Base-by-base conservation (phyloP, 2,888 invertebrate genomes). In the Metopia argyrocephala region DNA sequence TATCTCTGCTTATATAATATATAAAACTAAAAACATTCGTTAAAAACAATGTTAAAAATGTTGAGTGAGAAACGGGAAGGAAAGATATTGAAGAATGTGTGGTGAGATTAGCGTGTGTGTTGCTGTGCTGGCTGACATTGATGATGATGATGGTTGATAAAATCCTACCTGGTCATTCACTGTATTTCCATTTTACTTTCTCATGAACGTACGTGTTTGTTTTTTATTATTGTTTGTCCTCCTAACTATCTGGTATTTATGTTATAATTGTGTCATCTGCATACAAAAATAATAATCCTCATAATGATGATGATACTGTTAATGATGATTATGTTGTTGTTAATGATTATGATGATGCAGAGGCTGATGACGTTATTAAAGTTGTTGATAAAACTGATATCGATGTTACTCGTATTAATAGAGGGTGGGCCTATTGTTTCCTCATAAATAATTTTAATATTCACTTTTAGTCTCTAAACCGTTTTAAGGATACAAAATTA, bases 241-340 rank as follows among this genome's bases (percentile, higher is more conserved):
- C n/a, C n/a, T n/a, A n/a, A 54, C 20, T 54, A 66, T 12, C 28
- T 61, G 54, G 20, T n/a, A 25, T 70, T 27, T 3, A 59, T 21
- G 69, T 56, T 66, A 45, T 56, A 76, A 59, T 78, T 65, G 54
- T 81, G 78, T 78, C 80, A 81, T 73, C 68, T 73, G 68, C 76
- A 71, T 62, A 52, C 38, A 23, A 18, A 62, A n/a, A 50, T 50
- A 48, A 28, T 52, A 54, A 46, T 54, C 21, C 28, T 21, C 45
- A 45, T 57, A 65, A 52, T 9, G 23, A 15, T 38, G 38, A 12
- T 38, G 9, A 38, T 31, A 12, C 31, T 9, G 31, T 12, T 31
- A 4, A 56, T 57, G 2, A 23, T 68, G 38, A 45, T 68, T 9
- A 38, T 38, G 38, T 12, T 9, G 38, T 12, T 38, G 9, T 12